These are phyloP conservation scores for Paratrypauchen microcephalus DNA, from an alignment of 2,797 vertebrate genomes.

Conservation along the genomic window DNA sequence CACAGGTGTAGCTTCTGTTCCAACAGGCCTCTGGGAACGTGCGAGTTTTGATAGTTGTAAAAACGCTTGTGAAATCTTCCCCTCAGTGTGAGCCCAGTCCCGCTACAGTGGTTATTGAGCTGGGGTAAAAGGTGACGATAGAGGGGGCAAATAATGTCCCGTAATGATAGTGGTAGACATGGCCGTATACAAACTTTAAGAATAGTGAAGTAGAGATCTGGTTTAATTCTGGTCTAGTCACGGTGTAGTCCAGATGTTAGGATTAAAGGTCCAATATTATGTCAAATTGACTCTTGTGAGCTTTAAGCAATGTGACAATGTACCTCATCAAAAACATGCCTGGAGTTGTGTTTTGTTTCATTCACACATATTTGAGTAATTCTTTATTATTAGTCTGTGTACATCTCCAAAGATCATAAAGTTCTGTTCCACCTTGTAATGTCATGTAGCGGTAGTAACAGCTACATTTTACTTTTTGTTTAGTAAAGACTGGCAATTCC, in stretches of 20 bases:
- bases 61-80: slow-evolving; percentile 12
- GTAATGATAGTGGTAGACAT: neutral
- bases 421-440: too few relatives aligned
- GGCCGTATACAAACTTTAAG: neutral
- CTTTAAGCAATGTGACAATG: neutral
- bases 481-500: too few relatives aligned
- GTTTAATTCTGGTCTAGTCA: neutral
- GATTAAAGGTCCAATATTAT: too few relatives aligned
- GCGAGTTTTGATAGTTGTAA: slow-evolving; percentile 26
- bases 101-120: slow-evolving; percentile 29
- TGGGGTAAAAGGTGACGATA: neutral
- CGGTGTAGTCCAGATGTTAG: neutral
- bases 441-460: too few relatives aligned
- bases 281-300: too few relatives aligned
- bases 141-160: neutral
- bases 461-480: too few relatives aligned
- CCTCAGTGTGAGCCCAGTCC: slow-evolving; percentile 4
- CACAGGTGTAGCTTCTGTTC: slow-evolving; percentile 25
- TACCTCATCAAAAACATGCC: too few relatives aligned
- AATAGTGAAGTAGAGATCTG: neutral
- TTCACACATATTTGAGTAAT: too few relatives aligned
- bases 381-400: too few relatives aligned
- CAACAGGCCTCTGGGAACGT: slow-evolving; percentile 33
- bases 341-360: too few relatives aligned
- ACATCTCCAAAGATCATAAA: too few relatives aligned